These are phyloP conservation scores for Bucco capensis DNA, from an alignment of 2,113 vertebrate genomes.

Conservation along the genomic window DNA sequence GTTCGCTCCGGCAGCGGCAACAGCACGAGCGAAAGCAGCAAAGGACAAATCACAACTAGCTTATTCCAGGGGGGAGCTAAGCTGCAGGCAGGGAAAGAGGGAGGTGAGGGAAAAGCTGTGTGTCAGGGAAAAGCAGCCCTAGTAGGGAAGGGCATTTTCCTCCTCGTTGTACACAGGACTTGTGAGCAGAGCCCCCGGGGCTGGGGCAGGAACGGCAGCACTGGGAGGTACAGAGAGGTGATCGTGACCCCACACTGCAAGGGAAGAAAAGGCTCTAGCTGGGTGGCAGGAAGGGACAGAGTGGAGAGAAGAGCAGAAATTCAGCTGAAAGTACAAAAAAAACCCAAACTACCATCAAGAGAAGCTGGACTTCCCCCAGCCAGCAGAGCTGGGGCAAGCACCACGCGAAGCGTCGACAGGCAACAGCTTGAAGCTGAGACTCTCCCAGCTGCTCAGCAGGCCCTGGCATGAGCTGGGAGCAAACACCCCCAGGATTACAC, in stretches of 20 bases:
- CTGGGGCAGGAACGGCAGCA: background rate
- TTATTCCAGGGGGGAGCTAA: background rate
- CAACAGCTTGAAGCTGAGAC: background rate
- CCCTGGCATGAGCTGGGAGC: background rate
- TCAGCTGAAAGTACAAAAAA: background rate
- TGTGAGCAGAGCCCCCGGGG: fast-evolving
- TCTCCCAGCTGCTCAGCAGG: background rate
- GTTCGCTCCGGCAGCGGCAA: background rate
- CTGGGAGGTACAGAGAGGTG: background rate
- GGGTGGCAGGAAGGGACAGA: background rate
- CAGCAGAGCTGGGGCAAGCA: background rate
- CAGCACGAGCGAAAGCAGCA: slow-evolving; percentile 18
- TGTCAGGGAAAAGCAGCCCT: background rate
- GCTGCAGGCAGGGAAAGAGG: background rate
- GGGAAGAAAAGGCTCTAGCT: background rate
- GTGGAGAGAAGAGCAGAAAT: background rate
- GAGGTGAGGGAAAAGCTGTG: background rate
- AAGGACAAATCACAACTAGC: slow-evolving; percentile 24
- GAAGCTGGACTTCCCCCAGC: background rate
- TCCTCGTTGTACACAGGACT: background rate
- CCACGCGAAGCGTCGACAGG: background rate
- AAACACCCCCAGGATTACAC: fast-evolving
- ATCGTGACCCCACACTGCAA: background rate
- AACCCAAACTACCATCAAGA: background rate
- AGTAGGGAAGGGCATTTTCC: background rate